Percentiles rank a stretch among this genome's conserved stretches.
Evolutionary conservation across 2,797 vertebrate species (phyloP).

Genomic region (Oreonectes daqikongensis): DNA sequence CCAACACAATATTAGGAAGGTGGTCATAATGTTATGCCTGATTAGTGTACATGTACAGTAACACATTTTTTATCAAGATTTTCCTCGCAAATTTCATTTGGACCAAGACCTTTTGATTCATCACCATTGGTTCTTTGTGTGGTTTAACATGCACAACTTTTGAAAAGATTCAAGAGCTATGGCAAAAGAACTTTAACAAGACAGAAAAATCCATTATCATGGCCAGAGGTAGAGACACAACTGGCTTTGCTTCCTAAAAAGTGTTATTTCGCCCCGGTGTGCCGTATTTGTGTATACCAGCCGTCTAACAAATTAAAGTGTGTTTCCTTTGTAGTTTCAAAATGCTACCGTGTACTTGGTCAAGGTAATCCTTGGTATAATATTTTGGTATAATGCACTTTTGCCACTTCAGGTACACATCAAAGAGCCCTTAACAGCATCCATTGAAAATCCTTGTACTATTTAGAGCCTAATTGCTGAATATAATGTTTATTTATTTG

Average conservation of each 20-base stretch:
- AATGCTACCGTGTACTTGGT: slow-evolving; percentile 22
- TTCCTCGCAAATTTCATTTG: neutral
- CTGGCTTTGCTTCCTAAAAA: slow-evolving; percentile 4
- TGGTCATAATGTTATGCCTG: too few relatives aligned
- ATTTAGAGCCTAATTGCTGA: slow-evolving; percentile 39
- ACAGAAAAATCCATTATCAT: neutral
- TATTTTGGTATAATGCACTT: slow-evolving; percentile 24
- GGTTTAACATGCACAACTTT: neutral
- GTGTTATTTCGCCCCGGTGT: slow-evolving; percentile 1
- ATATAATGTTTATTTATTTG: slow-evolving; percentile 23
- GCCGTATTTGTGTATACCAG: neutral
- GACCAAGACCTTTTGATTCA: neutral
- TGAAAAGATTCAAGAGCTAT: neutral
- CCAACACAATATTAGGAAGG: too few relatives aligned
- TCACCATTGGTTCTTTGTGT: neutral
- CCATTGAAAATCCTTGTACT: slow-evolving; percentile 8
- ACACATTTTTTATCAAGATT: too few relatives aligned
- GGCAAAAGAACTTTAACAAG: neutral
- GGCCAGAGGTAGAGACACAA: neutral
- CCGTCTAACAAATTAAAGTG: slow-evolving; percentile 26
- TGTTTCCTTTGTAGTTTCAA: slow-evolving; percentile 34
- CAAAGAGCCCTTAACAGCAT: slow-evolving; percentile 4
- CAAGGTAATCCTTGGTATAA: slow-evolving; percentile 21
- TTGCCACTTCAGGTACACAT: slow-evolving; percentile 25
- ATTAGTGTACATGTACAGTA: too few relatives aligned